Evolutionary conservation across 2,113 vertebrate species (phyloP).

Genomic region (Pygoscelis adeliae): DNA sequence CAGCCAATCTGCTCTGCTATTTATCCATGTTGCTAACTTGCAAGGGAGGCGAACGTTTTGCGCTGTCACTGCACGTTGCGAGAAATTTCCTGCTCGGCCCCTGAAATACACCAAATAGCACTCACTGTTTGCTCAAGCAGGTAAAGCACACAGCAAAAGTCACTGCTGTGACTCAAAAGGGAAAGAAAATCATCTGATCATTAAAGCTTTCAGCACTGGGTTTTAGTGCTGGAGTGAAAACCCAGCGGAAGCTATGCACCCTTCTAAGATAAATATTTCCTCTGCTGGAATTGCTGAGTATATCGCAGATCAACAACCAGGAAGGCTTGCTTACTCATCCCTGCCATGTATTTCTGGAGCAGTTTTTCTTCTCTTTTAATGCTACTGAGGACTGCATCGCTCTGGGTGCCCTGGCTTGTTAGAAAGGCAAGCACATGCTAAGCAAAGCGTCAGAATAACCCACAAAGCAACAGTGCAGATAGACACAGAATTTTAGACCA

Average conservation of each 20-base stretch:
- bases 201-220: background rate
- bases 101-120: constrained; percentile 11
- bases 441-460: background rate
- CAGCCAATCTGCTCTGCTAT: constrained; percentile 61
- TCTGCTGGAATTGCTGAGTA: constrained; percentile 22
- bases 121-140: constrained; percentile 70
- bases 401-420: background rate
- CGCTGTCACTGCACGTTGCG: constrained; percentile 54
- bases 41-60: background rate
- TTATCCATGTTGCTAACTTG: constrained; percentile 67
- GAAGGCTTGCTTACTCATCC: constrained; percentile 36
- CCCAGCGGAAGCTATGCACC: background rate
- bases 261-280: constrained; percentile 54
- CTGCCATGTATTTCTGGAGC: background rate
- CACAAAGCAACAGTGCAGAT: background rate
- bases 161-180: background rate
- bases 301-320: background rate
- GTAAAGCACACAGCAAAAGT: constrained; percentile 45
- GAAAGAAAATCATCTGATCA: background rate
- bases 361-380: background rate
- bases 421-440: background rate
- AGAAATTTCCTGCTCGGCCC: constrained; percentile 58
- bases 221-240: constrained; percentile 14
- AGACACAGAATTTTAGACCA: background rate
- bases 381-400: background rate